Conservation (phyloP, 2,797 vertebrate genomes). For the Acipenser ruthenus region DNA sequence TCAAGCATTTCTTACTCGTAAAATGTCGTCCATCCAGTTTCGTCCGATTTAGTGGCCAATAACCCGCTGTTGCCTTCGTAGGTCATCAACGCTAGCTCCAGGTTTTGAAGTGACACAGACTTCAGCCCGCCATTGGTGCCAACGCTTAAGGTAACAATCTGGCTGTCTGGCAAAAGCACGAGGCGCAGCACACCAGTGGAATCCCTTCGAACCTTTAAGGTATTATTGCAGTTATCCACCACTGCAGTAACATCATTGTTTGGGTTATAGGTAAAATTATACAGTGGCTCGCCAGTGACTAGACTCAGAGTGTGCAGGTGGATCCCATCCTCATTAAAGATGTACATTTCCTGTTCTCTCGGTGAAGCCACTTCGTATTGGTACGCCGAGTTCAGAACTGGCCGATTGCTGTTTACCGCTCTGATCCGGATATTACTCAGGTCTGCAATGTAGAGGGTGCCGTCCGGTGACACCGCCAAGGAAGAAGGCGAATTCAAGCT, state of each 20-base stretch:
- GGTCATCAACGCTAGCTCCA: constrained; percentile 89
- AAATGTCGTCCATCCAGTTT: constrained; percentile 98
- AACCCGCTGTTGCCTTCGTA: constrained; percentile 89
- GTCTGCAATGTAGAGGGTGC: constrained; percentile 91
- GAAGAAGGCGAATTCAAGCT: constrained; percentile 92
- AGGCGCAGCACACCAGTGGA: constrained; percentile 77
- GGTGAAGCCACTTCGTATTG: constrained; percentile 93
- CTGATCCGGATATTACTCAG: constrained; percentile 96
- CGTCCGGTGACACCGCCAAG: constrained; percentile 88
- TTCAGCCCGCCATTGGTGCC: constrained; percentile 81
- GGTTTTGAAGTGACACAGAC: constrained; percentile 78
- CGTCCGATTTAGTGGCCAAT: constrained; percentile 90
- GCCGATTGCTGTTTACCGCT: constrained; percentile 85
- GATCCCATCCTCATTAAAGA: constrained; percentile 87
- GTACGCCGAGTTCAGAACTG: constrained; percentile 71
- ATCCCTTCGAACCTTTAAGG: constrained; percentile 82
- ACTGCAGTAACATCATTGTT: constrained; percentile 75
- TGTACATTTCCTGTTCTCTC: constrained; percentile 89
- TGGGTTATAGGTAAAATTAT: constrained; percentile 89
- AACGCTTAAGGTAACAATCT: constrained; percentile 85
- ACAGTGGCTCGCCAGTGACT: constrained; percentile 89
- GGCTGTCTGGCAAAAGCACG: constrained; percentile 88
- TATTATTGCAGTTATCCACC: constrained; percentile 89
- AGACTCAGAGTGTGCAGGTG: constrained; percentile 92
- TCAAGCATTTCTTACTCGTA: constrained; percentile 79